A percentile compares a stretch with the other conserved stretches of the same genome.
Conservation (phyloP, 2,797 vertebrate genomes). For the Gephyroberyx darwinii region DNA sequence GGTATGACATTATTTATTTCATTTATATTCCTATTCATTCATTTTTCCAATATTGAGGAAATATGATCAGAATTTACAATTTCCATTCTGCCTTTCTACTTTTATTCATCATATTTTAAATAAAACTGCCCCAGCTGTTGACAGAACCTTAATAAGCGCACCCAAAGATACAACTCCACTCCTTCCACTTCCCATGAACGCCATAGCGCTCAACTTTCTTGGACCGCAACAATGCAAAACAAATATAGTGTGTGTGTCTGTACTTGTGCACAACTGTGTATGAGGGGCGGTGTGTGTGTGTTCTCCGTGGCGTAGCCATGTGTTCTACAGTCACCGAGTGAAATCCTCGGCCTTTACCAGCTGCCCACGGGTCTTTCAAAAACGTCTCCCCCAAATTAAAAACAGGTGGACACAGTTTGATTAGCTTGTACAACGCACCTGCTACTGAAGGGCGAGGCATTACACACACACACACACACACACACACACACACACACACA, state of each 20-base stretch:
- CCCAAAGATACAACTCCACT: slow-evolving; percentile 44
- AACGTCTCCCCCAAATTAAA: slow-evolving; percentile 71
- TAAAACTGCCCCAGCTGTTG: slow-evolving; percentile 46
- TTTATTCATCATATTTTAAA: slow-evolving; percentile 43
- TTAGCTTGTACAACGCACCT: slow-evolving; percentile 78
- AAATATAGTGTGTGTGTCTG: slow-evolving; percentile 28
- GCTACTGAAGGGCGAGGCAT: slow-evolving; percentile 51
- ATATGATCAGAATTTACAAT: slow-evolving; percentile 40
- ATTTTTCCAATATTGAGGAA: slow-evolving; percentile 29
- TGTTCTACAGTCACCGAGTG: slow-evolving; percentile 62
- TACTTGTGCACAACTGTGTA: slow-evolving; percentile 7
- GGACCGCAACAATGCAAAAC: slow-evolving; percentile 30
- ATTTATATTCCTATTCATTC: too few species aligned
- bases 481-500: not conserved
- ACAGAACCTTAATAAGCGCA: slow-evolving; percentile 54
- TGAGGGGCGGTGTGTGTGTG: slow-evolving; percentile 15
- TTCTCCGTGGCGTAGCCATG: slow-evolving; percentile 54
- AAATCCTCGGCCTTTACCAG: slow-evolving; percentile 71
- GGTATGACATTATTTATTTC: too few species aligned
- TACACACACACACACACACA: slow-evolving; percentile 17
- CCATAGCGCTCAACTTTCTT: not conserved
- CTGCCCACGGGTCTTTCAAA: slow-evolving; percentile 69
- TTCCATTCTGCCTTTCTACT: slow-evolving; percentile 25
- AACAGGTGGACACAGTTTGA: slow-evolving; percentile 78
- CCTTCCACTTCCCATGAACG: slow-evolving; percentile 47